Evolutionary conservation across 2,113 vertebrate species (phyloP), one percentile per base, ranked within the genome.

Genomic region (Ornithorhynchus anatinus): DNA sequence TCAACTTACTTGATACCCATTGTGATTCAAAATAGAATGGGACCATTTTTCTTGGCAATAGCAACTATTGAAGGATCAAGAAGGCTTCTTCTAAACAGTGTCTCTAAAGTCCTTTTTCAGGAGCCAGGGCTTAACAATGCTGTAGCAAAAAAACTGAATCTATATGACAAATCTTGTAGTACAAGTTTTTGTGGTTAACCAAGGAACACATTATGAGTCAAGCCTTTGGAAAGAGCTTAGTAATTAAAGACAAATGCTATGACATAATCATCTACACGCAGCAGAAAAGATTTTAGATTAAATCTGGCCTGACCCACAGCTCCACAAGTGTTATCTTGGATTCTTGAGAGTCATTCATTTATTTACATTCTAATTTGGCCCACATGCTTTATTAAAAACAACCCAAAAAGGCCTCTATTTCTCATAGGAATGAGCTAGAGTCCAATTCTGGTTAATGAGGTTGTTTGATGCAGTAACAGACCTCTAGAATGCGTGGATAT

Each of bases 181-280:
- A 91, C 92, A 93, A 93, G 91, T 85, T 92, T 92, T 92, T 94
- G 92, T 94, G 92, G 94, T 95, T 94, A 94, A 94, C 93, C 64
- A 0, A 93, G 89, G 89, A 92, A 92, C 84, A 89, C 78, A 84
- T 86, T 89, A 87, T 92, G 90, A 94, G 89, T 92, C 92, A 94
- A 90, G 74, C 69, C 89, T 91, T 92, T 90, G 91, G 92, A 91
- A 93, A 91, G 88, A 88, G 83, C 86, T 88, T 85, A 86, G 80
- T 94, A 94, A 94, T 95, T 94, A 94, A 93, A 95, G 92, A 92
- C 93, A 94, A 94, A 95, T 93, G 92, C 88, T 88, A 91, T 94
- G 93, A 94, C 92, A 94, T 93, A 92, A 94, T 90, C 91, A 92
- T 93, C 93, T 92, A 92, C 89, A 91, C 2, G 13, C 84, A 90